These are phyloP conservation scores for Maniola hyperantus DNA, from an alignment of 2,888 invertebrate species.

Conservation along the genomic window DNA sequence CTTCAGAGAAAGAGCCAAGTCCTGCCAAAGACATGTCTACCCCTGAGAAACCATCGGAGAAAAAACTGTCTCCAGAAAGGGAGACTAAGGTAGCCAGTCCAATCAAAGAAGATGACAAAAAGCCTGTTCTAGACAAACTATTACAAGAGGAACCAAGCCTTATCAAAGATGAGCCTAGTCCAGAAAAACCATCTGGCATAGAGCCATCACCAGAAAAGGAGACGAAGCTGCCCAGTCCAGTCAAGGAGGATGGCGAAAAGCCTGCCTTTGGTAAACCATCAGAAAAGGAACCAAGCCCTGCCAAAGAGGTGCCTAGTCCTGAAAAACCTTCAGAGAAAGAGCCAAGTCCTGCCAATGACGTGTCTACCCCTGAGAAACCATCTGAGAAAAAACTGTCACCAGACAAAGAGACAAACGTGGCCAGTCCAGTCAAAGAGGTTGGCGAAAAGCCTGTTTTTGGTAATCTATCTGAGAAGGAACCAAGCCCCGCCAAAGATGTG, in stretches of 20 bases:
- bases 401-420: too few relatives aligned
- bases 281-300: conserved; percentile 23
- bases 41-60: background rate
- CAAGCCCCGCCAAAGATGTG: conserved; percentile 13
- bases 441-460: background rate
- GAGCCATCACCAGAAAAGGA: background rate
- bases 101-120: background rate
- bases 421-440: conserved; percentile 32
- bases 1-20: conserved; percentile 30
- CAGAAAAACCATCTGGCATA: background rate
- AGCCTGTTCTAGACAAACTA: background rate
- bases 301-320: background rate
- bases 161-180: conserved; percentile 21
- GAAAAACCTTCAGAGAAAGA: conserved; percentile 27
- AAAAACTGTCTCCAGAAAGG: background rate
- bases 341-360: conserved; percentile 27
- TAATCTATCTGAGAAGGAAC: conserved; percentile 19
- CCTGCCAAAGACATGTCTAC: conserved; percentile 20
- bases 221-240: background rate
- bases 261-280: background rate
- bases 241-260: background rate
- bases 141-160: conserved; percentile 32
- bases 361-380: conserved; percentile 8
- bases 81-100: background rate
- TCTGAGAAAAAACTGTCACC: conserved; percentile 25